A percentile compares a stretch with the other conserved stretches of the same genome.
phyloP scores from a whole-genome alignment of 2,888 invertebrate species.

The Psococerastis gibbosa region DNA sequence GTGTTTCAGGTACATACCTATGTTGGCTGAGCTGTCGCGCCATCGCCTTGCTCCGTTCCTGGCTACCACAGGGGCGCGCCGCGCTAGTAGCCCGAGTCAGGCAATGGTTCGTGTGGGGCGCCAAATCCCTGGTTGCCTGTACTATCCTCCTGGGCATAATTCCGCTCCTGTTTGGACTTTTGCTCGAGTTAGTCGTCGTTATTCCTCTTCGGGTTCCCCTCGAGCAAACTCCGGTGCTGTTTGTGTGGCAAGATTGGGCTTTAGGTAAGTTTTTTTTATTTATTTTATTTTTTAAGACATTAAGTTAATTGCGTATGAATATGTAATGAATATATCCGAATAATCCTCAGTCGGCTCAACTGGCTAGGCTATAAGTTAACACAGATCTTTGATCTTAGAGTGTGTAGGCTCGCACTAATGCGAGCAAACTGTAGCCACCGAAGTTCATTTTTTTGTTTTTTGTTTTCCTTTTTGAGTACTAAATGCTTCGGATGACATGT shows the following conservation, averaged over 20 bases:
- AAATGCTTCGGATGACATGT: too few relatives aligned
- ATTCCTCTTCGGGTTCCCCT: slow-evolving; percentile 84
- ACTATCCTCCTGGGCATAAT: slow-evolving; percentile 61
- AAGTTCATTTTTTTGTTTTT: too few relatives aligned
- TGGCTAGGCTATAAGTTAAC: too few relatives aligned
- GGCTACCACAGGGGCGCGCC: slow-evolving; percentile 76
- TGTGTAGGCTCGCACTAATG: too few relatives aligned
- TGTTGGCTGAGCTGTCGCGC: slow-evolving; percentile 86
- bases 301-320: too few relatives aligned
- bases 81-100: slow-evolving; percentile 50
- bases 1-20: slow-evolving; percentile 81
- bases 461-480: too few relatives aligned
- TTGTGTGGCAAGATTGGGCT: slow-evolving; percentile 95
- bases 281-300: too few relatives aligned
- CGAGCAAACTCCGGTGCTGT: slow-evolving; percentile 75
- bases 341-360: too few relatives aligned
- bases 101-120: slow-evolving; percentile 41
- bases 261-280: slow-evolving; percentile 27
- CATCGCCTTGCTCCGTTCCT: slow-evolving; percentile 58
- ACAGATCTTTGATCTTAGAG: too few relatives aligned
- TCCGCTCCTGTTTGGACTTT: slow-evolving; percentile 76
- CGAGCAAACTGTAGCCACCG: too few relatives aligned
- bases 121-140: slow-evolving; percentile 52
- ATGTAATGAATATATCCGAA: too few relatives aligned
- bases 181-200: slow-evolving; percentile 78